Conservation (phyloP, 2,888 invertebrate genomes). For the Pandemis corylana region DNA sequence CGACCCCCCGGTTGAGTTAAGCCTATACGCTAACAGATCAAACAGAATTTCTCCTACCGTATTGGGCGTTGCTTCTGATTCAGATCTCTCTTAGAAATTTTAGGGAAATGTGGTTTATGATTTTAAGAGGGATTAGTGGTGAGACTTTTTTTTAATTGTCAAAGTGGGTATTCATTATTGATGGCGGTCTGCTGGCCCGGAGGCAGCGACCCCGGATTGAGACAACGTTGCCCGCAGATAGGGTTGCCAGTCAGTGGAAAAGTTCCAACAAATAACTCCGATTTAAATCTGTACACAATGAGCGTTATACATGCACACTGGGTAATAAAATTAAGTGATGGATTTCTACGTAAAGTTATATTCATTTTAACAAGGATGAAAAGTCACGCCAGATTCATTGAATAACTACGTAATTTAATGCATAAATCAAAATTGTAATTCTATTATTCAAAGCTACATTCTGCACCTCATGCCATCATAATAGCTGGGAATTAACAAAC, state of each 20-base stretch:
- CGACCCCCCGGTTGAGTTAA: too few species aligned
- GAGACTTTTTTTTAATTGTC: background rate
- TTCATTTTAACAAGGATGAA: too few species aligned
- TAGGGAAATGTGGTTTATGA: background rate
- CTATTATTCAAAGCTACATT: too few species aligned
- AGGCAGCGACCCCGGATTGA: background rate
- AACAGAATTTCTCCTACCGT: background rate
- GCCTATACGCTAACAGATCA: too few species aligned
- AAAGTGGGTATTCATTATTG: constrained; percentile 10
- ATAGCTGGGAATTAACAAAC: too few species aligned
- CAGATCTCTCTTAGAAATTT: background rate
- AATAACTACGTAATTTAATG: too few species aligned
- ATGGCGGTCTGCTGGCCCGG: background rate
- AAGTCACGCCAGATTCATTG: too few species aligned
- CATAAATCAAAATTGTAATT: too few species aligned
- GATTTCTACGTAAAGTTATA: too few species aligned
- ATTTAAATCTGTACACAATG: background rate
- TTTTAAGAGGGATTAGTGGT: background rate
- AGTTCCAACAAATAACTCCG: background rate
- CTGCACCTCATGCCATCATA: too few species aligned
- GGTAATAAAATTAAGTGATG: too few species aligned
- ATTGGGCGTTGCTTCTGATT: background rate
- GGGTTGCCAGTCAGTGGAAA: background rate
- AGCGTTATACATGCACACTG: too few species aligned
- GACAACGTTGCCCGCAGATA: background rate